phyloP scores from a whole-genome alignment of 92 coral and sea anemone species.

The Phenganax stokvisi region DNA sequence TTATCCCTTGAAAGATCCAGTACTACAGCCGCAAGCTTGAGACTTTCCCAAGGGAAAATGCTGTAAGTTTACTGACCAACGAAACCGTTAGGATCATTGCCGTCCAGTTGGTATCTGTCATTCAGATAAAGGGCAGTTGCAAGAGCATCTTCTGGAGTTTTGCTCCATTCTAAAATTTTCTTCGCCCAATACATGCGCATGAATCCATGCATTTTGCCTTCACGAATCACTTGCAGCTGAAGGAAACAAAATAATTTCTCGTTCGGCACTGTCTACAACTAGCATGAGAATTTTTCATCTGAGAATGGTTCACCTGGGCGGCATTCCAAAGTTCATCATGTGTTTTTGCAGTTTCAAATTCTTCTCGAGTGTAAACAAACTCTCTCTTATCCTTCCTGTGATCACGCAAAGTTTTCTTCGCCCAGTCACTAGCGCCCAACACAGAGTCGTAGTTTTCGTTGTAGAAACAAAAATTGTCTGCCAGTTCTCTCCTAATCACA shows the following conservation, averaged over 20 bases:
- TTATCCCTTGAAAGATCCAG: background rate
- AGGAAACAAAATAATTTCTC: background rate
- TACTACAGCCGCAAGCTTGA: background rate
- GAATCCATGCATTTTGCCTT: conserved; percentile 74
- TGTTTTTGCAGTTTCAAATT: conserved; percentile 58
- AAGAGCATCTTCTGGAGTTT: conserved; percentile 61
- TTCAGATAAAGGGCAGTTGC: conserved; percentile 61
- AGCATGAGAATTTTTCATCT: no score
- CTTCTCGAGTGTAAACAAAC: conserved; percentile 54
- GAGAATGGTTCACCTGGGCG: conserved; percentile 52
- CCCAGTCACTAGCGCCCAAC: conserved; percentile 66
- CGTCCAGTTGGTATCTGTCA: conserved; percentile 66
- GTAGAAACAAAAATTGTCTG: conserved; percentile 68
- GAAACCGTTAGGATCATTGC: conserved; percentile 74
- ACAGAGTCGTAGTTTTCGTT: conserved; percentile 65
- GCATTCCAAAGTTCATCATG: conserved; percentile 80
- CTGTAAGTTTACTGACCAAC: conserved; percentile 46
- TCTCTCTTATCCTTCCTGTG: conserved; percentile 64
- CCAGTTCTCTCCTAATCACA: conserved; percentile 62
- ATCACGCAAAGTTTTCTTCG: conserved; percentile 57
- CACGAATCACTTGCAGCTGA: conserved; percentile 62
- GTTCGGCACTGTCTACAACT: background rate
- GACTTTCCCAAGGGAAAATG: background rate
- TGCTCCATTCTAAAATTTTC: conserved; percentile 78
- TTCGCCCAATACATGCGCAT: conserved; percentile 84